These are phyloP conservation scores for Poecilus cupreus DNA, from an alignment of 2,888 invertebrate genomes.

Conservation along the genomic window DNA sequence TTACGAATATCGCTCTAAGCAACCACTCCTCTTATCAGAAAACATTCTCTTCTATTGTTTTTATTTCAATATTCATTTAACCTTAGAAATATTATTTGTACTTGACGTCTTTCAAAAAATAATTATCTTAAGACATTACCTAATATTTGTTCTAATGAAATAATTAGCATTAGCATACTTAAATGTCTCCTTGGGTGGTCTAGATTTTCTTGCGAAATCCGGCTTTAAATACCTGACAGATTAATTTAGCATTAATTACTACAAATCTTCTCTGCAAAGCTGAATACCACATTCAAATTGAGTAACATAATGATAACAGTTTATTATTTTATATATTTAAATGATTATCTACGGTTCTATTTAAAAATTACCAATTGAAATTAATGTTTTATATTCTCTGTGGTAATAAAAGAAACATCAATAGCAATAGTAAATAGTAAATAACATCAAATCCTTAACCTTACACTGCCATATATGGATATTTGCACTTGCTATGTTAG, in stretches of 20 bases:
- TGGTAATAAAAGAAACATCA: neutral
- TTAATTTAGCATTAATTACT: constrained; percentile 1
- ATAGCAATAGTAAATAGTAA: neutral
- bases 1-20: constrained; percentile 4
- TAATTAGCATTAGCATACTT: neutral
- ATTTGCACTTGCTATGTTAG: constrained; percentile 50
- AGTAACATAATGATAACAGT: too few relatives aligned
- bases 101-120: constrained; percentile 22
- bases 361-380: too few relatives aligned
- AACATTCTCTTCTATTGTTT: constrained; percentile 28
- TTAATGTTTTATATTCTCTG: too few relatives aligned
- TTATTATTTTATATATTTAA: too few relatives aligned
- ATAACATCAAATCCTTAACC: constrained; percentile 45
- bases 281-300: too few relatives aligned
- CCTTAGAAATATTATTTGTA: constrained; percentile 13
- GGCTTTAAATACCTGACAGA: neutral
- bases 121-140: neutral
- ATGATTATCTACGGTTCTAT: too few relatives aligned
- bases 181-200: neutral
- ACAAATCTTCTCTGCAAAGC: neutral
- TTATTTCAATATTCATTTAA: neutral
- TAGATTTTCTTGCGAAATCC: neutral
- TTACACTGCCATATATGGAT: constrained; percentile 43
- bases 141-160: neutral
- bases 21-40: constrained; percentile 17